Percentiles rank a stretch among this genome's conserved stretches.
phyloP scores from a whole-genome alignment of 2,888 invertebrate species.

The Zaprionus bogoriensis region DNA sequence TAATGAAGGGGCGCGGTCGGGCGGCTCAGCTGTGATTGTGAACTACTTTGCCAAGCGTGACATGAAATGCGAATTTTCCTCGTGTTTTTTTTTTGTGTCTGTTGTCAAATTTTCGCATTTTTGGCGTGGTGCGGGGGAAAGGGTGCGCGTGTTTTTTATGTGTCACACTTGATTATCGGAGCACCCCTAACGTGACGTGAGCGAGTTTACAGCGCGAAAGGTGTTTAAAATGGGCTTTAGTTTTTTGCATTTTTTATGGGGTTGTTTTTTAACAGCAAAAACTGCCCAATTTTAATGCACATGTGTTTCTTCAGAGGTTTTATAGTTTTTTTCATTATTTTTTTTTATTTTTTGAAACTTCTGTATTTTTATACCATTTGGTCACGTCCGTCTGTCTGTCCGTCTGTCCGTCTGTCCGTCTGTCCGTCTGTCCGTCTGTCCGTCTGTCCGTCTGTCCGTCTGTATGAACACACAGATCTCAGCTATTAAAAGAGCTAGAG shows the following conservation, averaged over 20 bases:
- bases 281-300: not conserved
- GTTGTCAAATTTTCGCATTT: conserved; percentile 27
- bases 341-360: too few relatives aligned
- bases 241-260: conserved; percentile 28
- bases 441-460: too few relatives aligned
- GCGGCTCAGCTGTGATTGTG: conserved; percentile 60
- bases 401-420: too few relatives aligned
- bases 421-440: too few relatives aligned
- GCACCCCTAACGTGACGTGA: conserved; percentile 46
- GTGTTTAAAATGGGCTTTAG: conserved; percentile 43
- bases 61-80: conserved; percentile 61
- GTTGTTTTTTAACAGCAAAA: conserved; percentile 17
- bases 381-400: too few relatives aligned
- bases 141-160: conserved; percentile 64
- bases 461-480: too few relatives aligned
- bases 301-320: not conserved
- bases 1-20: conserved; percentile 67
- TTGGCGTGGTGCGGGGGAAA: conserved; percentile 38
- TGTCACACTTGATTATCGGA: conserved; percentile 74
- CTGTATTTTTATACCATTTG: too few relatives aligned
- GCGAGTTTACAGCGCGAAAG: conserved; percentile 28
- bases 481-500: too few relatives aligned
- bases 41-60: conserved; percentile 64
- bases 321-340: not conserved
- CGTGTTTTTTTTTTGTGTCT: conserved; percentile 25